These are phyloP conservation scores for Yponomeuta sedellus DNA, from an alignment of 2,888 invertebrate species.

Conservation along the genomic window DNA sequence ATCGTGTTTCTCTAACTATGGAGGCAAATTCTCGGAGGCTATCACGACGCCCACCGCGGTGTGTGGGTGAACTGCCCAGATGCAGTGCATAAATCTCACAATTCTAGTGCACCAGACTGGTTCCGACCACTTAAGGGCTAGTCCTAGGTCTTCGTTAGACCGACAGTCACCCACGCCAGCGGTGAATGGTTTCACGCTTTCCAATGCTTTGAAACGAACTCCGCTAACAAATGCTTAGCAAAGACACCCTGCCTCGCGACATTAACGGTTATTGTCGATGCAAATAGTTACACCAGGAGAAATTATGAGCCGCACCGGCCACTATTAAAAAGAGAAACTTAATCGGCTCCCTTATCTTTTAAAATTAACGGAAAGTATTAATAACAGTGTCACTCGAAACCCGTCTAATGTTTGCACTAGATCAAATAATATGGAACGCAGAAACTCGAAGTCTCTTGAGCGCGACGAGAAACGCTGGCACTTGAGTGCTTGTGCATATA, in stretches of 20 bases:
- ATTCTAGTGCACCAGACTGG: slow-evolving; percentile 13
- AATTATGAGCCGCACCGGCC: neutral
- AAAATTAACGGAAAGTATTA: slow-evolving; percentile 13
- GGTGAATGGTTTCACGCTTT: slow-evolving; percentile 42
- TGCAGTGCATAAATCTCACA: slow-evolving; percentile 18
- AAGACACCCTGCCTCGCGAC: neutral
- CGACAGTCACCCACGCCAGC: slow-evolving; percentile 36
- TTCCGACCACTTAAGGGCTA: slow-evolving; percentile 2
- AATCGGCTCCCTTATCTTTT: slow-evolving; percentile 5
- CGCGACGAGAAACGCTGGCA: neutral
- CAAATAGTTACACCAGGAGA: neutral
- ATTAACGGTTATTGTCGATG: slow-evolving; percentile 4
- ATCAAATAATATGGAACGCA: slow-evolving; percentile 13
- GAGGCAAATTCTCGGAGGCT: slow-evolving; percentile 26
- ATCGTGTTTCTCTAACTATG: slow-evolving; percentile 9
- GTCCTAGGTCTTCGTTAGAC: slow-evolving; percentile 28
- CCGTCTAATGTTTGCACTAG: slow-evolving; percentile 14
- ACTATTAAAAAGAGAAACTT: slow-evolving; percentile 6
- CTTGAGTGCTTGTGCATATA: neutral
- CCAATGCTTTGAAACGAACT: slow-evolving; percentile 39
- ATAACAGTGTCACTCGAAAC: slow-evolving; percentile 15
- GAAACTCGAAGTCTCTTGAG: slow-evolving; percentile 13
- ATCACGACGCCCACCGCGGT: slow-evolving; percentile 32
- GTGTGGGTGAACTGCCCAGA: slow-evolving; percentile 30
- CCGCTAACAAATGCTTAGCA: slow-evolving; percentile 3